phyloP scores from a whole-genome alignment of 2,888 invertebrate genomes.

The Acanthacorydalis orientalis region DNA sequence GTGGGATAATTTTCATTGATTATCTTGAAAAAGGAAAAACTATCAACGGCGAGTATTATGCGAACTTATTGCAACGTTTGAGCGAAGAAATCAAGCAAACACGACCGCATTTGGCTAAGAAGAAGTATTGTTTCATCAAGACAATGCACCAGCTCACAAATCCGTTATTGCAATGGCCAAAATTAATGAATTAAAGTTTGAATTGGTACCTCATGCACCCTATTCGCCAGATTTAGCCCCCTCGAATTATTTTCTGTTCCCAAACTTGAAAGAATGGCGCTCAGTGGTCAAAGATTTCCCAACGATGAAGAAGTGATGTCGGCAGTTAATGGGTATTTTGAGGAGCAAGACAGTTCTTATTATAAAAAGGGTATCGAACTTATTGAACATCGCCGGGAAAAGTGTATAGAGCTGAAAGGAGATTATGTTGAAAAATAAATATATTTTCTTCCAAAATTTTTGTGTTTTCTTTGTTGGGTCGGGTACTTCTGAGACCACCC shows the following conservation, averaged over 20 bases:
- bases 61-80: conserved; percentile 6
- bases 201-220: conserved; percentile 9
- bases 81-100: conserved; percentile 8
- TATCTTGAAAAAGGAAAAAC: conserved; percentile 9
- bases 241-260: conserved; percentile 6
- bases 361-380: background rate
- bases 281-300: background rate
- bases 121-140: conserved; percentile 11
- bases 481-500: background rate
- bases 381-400: conserved; percentile 2
- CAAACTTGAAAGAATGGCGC: background rate
- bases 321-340: background rate
- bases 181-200: conserved; percentile 7
- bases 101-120: conserved; percentile 10
- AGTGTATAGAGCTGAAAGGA: no score
- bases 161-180: conserved; percentile 1
- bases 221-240: conserved; percentile 10
- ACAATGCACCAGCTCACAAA: conserved; percentile 8
- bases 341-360: conserved; percentile 1
- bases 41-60: conserved; percentile 9
- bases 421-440: no score
- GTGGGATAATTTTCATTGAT: conserved; percentile 6
- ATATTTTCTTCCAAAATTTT: background rate
- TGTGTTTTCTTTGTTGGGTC: background rate
- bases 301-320: background rate